Evolutionary conservation across 1,140 invertebrate genomes (phyloP).

Genomic region (Drosophila navojoa): DNA sequence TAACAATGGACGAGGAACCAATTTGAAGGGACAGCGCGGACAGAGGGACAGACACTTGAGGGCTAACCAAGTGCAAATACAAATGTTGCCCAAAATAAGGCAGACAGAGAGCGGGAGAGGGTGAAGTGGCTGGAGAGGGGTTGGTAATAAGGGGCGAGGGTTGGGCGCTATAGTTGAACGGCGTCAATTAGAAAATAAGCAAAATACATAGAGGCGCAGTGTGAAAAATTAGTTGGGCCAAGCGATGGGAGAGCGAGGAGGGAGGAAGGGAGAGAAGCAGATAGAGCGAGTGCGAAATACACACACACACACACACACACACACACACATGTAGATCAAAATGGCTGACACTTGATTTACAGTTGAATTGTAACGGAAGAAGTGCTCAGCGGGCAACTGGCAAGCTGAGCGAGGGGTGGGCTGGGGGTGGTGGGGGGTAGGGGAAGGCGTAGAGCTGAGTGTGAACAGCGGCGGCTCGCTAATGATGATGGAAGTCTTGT

Average conservation of each 20-base stretch:
- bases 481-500: conserved; percentile 74
- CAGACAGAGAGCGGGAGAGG: not conserved
- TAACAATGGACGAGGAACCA: conserved; percentile 58
- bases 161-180: not conserved
- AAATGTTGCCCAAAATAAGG: not conserved
- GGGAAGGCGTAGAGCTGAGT: not conserved
- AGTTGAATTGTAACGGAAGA: conserved; percentile 73
- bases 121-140: not conserved
- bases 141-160: conserved; percentile 5
- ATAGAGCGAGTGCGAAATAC: not conserved
- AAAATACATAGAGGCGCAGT: conserved; percentile 29
- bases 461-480: conserved; percentile 35
- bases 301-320: conserved; percentile 2
- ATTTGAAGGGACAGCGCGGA: conserved; percentile 62
- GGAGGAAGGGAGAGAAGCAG: not conserved
- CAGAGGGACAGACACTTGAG: conserved; percentile 24
- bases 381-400: conserved; percentile 41
- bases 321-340: conserved; percentile 33
- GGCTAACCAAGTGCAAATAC: conserved; percentile 29
- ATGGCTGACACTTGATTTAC: conserved; percentile 69
- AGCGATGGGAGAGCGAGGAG: not conserved
- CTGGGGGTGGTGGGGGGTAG: too few relatives aligned
- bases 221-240: conserved; percentile 59
- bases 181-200: conserved; percentile 72
- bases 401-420: not conserved